Evolutionary conservation across 2,888 invertebrate species (phyloP).

Genomic region (Volucella bombylans): DNA sequence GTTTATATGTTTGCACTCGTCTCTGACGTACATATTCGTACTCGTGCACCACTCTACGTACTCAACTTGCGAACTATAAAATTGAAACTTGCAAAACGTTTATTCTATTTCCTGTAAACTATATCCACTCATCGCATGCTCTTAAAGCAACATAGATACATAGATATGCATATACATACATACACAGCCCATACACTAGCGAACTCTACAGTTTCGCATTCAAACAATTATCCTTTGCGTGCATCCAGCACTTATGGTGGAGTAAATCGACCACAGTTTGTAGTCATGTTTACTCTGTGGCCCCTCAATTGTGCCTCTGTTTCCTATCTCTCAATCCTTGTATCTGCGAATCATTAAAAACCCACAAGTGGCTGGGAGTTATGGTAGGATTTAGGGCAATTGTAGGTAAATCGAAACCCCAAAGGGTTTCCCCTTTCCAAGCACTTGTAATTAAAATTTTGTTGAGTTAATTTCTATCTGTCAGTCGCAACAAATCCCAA

Average conservation of each 20-base stretch:
- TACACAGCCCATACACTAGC: no score
- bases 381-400: constrained; percentile 29
- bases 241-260: constrained; percentile 34
- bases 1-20: constrained; percentile 6
- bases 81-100: constrained; percentile 46
- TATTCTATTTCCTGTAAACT: constrained; percentile 7
- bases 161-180: no score
- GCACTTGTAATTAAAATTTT: constrained; percentile 45
- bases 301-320: constrained; percentile 13
- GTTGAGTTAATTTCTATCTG: constrained; percentile 44
- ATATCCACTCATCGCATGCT: constrained; percentile 4
- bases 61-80: constrained; percentile 38
- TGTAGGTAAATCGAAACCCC: constrained; percentile 14
- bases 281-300: constrained; percentile 10
- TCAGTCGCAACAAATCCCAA: constrained; percentile 18
- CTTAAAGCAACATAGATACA: constrained; percentile 1
- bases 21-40: not conserved
- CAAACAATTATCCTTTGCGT: constrained; percentile 59
- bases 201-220: not conserved
- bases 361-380: constrained; percentile 44
- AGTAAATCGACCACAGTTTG: constrained; percentile 43
- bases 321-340: constrained; percentile 8
- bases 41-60: not conserved
- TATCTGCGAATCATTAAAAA: constrained; percentile 46
- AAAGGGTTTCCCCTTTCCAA: not conserved